Percentiles rank a stretch among this genome's conserved stretches.
Evolutionary conservation across 2,113 vertebrate species (phyloP).

Genomic region (Mionectes macconnelli): DNA sequence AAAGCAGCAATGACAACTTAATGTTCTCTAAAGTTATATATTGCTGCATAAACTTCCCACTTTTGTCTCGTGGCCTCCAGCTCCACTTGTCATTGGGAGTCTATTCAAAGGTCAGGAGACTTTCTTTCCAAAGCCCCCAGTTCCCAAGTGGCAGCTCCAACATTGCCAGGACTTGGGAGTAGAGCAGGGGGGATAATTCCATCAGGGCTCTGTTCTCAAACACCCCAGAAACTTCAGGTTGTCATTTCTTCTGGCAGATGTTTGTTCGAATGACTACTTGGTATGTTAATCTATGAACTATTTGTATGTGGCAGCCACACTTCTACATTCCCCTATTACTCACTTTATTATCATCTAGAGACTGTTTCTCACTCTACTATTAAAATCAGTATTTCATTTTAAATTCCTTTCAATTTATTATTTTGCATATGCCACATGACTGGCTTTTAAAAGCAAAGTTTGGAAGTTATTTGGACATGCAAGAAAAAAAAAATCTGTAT

Average conservation of each 20-base stretch:
- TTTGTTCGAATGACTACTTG: background rate
- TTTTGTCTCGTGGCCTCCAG: slow-evolving; percentile 25
- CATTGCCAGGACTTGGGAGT: background rate
- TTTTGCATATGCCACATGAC: background rate
- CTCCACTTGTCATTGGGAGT: slow-evolving; percentile 44
- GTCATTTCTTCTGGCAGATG: background rate
- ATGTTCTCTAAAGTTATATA: slow-evolving; percentile 56
- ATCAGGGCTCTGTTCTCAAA: background rate
- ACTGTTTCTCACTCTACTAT: background rate
- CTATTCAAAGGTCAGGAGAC: slow-evolving; percentile 44
- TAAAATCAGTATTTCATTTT: background rate
- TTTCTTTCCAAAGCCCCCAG: background rate
- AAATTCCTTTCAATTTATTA: background rate
- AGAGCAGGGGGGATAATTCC: background rate
- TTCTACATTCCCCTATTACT: background rate
- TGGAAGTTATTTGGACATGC: background rate
- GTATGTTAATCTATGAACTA: background rate
- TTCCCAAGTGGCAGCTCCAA: background rate
- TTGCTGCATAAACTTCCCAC: slow-evolving; percentile 49
- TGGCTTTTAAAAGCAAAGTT: background rate
- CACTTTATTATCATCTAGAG: background rate
- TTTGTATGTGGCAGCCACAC: background rate
- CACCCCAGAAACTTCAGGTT: background rate
- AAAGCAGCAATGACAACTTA: slow-evolving; percentile 66
- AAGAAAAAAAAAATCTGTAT: background rate